Evolutionary conservation across 2,797 vertebrate genomes (phyloP).

Genomic region (Gadopsis marmoratus): DNA sequence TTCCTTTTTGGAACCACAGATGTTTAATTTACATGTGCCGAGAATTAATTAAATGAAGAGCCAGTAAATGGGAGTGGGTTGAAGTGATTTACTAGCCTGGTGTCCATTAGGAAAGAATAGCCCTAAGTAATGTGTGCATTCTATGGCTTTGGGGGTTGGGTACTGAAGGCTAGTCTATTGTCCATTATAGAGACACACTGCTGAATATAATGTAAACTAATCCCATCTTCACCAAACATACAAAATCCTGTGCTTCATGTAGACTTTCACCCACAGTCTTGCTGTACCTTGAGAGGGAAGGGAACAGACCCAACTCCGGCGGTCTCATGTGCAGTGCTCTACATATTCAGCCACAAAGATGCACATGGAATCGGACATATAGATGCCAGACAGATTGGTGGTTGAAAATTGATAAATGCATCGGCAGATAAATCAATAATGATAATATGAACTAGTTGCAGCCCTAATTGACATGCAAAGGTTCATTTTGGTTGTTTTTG

Average conservation of each 20-base stretch:
- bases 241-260: neutral
- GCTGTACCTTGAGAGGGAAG: neutral
- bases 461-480: neutral
- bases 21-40: conserved; percentile 61
- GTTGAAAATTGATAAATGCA: neutral
- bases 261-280: neutral
- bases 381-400: neutral
- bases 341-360: conserved; percentile 6
- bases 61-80: conserved; percentile 51
- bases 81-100: conserved; percentile 68
- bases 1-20: conserved; percentile 54
- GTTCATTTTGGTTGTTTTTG: neutral
- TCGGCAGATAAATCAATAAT: neutral
- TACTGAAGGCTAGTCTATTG: conserved; percentile 10
- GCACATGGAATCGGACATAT: neutral
- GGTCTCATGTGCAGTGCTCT: neutral
- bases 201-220: conserved; percentile 4
- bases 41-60: conserved; percentile 69
- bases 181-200: conserved; percentile 5
- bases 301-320: neutral
- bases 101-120: conserved; percentile 55
- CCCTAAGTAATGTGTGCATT: conserved; percentile 39
- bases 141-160: conserved; percentile 48
- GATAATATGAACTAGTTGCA: neutral
- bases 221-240: neutral